phyloP scores from a whole-genome alignment of 2,888 invertebrate species.

The Tenthredo distinguenda region DNA sequence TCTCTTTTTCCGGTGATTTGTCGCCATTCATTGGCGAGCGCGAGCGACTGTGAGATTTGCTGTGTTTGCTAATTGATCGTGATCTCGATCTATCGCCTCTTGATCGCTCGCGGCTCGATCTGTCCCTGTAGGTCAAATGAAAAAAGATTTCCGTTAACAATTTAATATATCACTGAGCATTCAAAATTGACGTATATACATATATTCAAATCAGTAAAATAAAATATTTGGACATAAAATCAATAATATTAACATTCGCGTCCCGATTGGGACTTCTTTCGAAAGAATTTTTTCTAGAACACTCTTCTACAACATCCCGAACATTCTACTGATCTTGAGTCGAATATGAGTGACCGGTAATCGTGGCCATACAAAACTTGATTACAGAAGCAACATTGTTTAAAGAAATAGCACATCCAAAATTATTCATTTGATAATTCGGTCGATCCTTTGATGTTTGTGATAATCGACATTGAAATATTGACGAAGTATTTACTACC shows the following conservation, averaged over 20 bases:
- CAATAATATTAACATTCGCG: neutral
- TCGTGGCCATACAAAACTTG: neutral
- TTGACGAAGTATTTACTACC: neutral
- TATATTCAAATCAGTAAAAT: neutral
- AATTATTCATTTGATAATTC: conserved; percentile 9
- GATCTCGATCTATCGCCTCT: conserved; percentile 76
- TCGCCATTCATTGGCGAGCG: conserved; percentile 77
- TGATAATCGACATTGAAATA: neutral
- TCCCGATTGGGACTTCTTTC: neutral
- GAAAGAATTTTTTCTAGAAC: too few relatives aligned
- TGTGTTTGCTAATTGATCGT: conserved; percentile 76
- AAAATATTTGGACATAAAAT: neutral
- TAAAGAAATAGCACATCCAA: neutral
- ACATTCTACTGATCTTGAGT: too few relatives aligned
- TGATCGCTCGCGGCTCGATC: conserved; percentile 76
- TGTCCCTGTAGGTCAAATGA: conserved; percentile 67
- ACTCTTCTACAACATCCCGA: too few relatives aligned
- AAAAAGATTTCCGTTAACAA: neutral
- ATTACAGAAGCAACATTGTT: neutral
- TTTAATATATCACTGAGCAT: neutral
- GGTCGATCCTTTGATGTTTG: conserved; percentile 9
- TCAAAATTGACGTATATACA: neutral
- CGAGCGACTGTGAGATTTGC: conserved; percentile 76
- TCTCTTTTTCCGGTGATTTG: conserved; percentile 74
- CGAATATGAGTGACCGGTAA: neutral